Evolutionary conservation across 2,797 vertebrate species (phyloP), one percentile per base, ranked within the genome.

Genomic region (Enteromius viviparus): DNA sequence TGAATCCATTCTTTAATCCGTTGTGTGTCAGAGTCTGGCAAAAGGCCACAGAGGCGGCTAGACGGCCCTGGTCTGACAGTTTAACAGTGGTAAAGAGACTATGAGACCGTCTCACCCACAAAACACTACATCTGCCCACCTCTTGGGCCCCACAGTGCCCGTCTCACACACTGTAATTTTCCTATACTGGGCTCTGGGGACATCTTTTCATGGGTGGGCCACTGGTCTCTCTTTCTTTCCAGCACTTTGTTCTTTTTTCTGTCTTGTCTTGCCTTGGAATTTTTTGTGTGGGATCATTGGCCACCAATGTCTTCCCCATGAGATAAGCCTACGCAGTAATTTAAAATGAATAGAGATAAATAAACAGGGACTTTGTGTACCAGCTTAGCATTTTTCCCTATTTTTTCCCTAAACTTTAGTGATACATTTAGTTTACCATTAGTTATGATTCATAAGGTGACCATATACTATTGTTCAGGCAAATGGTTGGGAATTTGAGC

Each of bases 161-260:
- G 85, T 89, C 88, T 88, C 69, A 49, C 26, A 26, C 87, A 90
- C 88, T 89, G 87, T 90, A 87, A 91, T 88, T 92, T 90, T 86
- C 88, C 87, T 89, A 87, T 87, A 91, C 70, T 88, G 88, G 85
- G 68, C 91, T 89, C 89, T 47, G 84, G 92, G 89, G 92, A 93
- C 89, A 90, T 92, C 89, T 91, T 91, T 87, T 68, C 32, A 81
- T 53, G 81, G 79, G 76, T 85, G 64, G 70, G 66, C 85, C 51
- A 45, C 26, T 66, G 45, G 37, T 1, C 81, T 84, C 47, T 80
- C 76, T 69, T 29, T 72, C 45, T 37, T 77, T 74, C 21, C 70
- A 66, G 45, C 21, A 55, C 8, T 5, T 49, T 47, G 6, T 17
- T 47, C 17, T 21, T 64, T 64, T 64, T 64, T 32, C 17, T 26